Conservation (phyloP, 2,888 invertebrate genomes). For the Metacarcinus magister region DNA sequence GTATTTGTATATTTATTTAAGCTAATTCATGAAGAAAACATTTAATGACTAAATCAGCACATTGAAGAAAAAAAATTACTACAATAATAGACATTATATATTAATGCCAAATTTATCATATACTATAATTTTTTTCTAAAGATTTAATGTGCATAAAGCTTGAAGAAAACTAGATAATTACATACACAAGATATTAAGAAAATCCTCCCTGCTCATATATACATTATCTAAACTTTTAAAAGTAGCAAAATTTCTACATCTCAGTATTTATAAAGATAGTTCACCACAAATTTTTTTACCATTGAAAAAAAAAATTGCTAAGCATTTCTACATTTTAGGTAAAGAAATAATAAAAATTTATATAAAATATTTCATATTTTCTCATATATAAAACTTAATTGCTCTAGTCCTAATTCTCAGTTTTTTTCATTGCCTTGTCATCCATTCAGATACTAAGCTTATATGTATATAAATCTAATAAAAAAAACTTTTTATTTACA, state of each 20-base stretch:
- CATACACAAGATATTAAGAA: not conserved
- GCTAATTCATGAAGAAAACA: not conserved
- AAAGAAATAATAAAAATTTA: not conserved
- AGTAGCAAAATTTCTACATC: not conserved
- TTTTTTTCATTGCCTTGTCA: not conserved
- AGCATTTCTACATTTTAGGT: not conserved
- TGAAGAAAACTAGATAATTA: not conserved
- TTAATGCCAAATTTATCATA: not conserved
- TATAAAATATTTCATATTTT: not conserved
- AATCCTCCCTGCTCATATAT: not conserved
- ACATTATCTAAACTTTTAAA: not conserved
- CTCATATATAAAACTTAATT: not conserved
- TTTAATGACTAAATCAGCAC: not conserved
- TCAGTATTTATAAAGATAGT: not conserved
- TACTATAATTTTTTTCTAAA: not conserved
- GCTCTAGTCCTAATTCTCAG: not conserved
- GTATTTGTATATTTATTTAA: not conserved
- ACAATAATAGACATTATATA: not conserved
- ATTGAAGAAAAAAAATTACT: not conserved
- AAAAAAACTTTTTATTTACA: slow-evolving; percentile 26
- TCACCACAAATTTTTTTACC: not conserved
- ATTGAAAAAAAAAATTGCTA: not conserved
- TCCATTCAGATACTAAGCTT: not conserved
- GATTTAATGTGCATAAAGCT: not conserved
- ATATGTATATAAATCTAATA: not conserved